Evolutionary conservation across 2,888 invertebrate species (phyloP).

Genomic region (Thymelicus sylvestris): DNA sequence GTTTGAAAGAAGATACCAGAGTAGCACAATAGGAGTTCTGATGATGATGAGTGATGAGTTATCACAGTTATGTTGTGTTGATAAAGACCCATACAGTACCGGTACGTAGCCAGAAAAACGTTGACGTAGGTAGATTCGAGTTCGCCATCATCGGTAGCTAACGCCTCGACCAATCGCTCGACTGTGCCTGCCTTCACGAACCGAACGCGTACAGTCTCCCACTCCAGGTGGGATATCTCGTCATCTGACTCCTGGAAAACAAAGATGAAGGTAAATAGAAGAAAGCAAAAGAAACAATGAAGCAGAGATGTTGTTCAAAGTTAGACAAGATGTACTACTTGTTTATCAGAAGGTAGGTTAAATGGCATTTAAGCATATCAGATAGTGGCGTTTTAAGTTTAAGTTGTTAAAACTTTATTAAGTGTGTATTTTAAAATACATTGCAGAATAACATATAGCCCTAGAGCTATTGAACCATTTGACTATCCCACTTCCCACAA

Average conservation of each 20-base stretch:
- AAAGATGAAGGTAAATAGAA: not conserved
- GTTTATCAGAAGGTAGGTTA: too few relatives aligned
- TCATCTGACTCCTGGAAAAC: conserved; percentile 91
- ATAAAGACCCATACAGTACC: conserved; percentile 76
- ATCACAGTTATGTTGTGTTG: not conserved
- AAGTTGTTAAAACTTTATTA: too few relatives aligned
- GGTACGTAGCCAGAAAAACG: conserved; percentile 97
- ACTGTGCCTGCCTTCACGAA: conserved; percentile 98
- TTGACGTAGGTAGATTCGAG: conserved; percentile 99
- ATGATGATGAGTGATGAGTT: not conserved
- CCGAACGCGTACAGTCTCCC: conserved; percentile 98
- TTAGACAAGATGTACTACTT: too few relatives aligned
- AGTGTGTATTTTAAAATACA: too few relatives aligned
- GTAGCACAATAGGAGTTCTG: not conserved
- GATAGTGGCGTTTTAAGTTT: too few relatives aligned
- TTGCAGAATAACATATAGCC: too few relatives aligned
- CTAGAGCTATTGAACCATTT: too few relatives aligned
- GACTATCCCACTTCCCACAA: too few relatives aligned
- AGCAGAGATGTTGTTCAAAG: too few relatives aligned
- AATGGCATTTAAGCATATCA: too few relatives aligned
- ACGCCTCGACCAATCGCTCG: conserved; percentile 95
- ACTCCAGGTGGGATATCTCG: conserved; percentile 98
- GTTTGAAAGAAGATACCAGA: not conserved
- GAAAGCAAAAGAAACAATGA: too few relatives aligned
- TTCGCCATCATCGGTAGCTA: conserved; percentile 97